These are phyloP conservation scores for Pluvianellus socialis DNA, from an alignment of 2,113 vertebrate species.

Conservation along the genomic window DNA sequence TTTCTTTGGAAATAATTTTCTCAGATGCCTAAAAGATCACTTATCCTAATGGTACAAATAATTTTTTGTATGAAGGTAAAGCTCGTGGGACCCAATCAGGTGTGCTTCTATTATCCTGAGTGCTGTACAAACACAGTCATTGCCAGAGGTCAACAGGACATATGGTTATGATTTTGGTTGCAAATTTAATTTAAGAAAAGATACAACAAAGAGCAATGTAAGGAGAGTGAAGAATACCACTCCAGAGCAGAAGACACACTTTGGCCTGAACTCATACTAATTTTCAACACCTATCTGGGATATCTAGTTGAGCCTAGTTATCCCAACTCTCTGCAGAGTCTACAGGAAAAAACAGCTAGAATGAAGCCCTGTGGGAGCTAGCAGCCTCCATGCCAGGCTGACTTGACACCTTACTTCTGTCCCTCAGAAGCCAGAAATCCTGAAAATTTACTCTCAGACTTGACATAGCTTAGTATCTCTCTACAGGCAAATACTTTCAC, in stretches of 20 bases:
- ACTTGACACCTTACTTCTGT: background rate
- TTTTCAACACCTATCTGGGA: background rate
- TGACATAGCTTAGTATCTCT: background rate
- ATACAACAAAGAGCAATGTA: background rate
- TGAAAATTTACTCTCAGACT: background rate
- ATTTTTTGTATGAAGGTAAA: conserved; percentile 11
- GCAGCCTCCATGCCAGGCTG: background rate
- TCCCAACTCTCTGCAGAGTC: background rate
- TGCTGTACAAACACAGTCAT: background rate
- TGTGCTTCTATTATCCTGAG: background rate
- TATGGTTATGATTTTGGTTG: background rate
- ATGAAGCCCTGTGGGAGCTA: background rate
- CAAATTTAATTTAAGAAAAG: background rate
- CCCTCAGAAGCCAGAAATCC: background rate
- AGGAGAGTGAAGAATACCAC: background rate
- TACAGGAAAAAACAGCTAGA: background rate
- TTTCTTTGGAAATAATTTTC: background rate
- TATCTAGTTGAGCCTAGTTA: background rate
- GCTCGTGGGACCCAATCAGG: background rate
- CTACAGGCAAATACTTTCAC: background rate
- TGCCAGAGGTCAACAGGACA: background rate
- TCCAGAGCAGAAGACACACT: background rate
- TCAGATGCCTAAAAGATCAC: background rate
- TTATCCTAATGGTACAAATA: background rate
- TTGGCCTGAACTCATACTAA: background rate